Conservation (phyloP, 2,113 vertebrate species). For the Acinonyx jubatus region DNA sequence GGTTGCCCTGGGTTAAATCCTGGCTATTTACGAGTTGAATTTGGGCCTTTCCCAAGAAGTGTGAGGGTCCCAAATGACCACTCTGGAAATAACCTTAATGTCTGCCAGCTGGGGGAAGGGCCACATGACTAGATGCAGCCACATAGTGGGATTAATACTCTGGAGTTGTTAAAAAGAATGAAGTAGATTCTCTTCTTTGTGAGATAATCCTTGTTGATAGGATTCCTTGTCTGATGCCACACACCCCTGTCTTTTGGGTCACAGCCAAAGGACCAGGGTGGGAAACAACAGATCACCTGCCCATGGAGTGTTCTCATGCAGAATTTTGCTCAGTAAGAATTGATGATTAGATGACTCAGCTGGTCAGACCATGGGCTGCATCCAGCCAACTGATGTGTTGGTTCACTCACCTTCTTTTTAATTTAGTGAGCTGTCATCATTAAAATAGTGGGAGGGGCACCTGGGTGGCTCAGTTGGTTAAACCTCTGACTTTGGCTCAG, state of each 20-base stretch:
- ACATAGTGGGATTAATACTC: too few species aligned
- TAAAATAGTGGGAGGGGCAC: background rate
- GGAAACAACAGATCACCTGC: background rate
- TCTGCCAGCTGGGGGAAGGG: background rate
- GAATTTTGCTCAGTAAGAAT: background rate
- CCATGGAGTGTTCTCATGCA: background rate
- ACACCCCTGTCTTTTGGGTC: background rate
- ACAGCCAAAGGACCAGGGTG: background rate
- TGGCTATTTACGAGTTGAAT: background rate
- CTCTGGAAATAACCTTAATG: background rate
- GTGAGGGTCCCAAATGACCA: background rate
- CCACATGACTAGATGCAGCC: background rate
- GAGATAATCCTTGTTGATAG: background rate
- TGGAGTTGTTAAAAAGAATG: background rate
- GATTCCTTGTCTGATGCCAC: background rate
- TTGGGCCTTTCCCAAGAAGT: background rate
- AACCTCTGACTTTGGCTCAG: too few species aligned
- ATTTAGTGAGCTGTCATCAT: background rate
- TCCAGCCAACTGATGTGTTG: background rate
- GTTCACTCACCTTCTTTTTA: background rate
- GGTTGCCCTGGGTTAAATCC: background rate
- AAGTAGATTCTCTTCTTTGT: background rate
- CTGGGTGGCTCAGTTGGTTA: too few species aligned
- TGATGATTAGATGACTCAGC: background rate
- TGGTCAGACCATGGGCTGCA: background rate